These are phyloP conservation scores for Stictonetta naevosa DNA, from an alignment of 2,113 vertebrate genomes.

Conservation along the genomic window DNA sequence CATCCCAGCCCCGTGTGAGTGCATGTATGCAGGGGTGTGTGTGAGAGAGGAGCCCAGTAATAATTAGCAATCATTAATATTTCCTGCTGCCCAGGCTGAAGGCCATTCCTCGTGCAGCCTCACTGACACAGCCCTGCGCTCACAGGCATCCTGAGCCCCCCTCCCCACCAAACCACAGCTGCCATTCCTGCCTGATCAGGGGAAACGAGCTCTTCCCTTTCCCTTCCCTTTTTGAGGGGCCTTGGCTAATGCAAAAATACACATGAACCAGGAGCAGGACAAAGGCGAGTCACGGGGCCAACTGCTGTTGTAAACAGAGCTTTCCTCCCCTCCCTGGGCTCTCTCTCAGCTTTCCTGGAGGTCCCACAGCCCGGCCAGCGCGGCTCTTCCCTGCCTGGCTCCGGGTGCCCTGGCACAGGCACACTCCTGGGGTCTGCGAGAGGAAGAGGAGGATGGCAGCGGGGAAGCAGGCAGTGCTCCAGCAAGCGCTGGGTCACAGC, in stretches of 20 bases:
- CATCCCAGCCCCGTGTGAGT: rapidly evolving
- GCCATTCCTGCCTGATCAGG: not conserved
- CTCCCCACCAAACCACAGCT: slow-evolving; percentile 26
- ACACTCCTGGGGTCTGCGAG: not conserved
- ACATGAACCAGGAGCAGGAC: slow-evolving; percentile 32
- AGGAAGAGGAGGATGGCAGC: not conserved
- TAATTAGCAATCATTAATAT: slow-evolving; percentile 3
- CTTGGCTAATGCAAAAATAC: slow-evolving; percentile 62
- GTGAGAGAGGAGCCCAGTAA: not conserved
- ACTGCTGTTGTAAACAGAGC: slow-evolving; percentile 34
- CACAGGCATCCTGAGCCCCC: not conserved
- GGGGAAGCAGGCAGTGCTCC: not conserved
- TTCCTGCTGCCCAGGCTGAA: not conserved
- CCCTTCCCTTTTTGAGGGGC: slow-evolving; percentile 57
- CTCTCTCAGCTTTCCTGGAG: not conserved
- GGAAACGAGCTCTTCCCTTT: slow-evolving; percentile 51
- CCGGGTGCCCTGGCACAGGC: not conserved
- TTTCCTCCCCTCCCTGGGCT: slow-evolving; percentile 4
- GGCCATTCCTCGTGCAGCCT: not conserved
- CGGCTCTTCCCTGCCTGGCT: not conserved
- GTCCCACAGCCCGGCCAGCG: not conserved
- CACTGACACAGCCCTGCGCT: not conserved
- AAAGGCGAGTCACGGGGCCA: slow-evolving; percentile 35
- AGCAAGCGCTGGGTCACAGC: not conserved
- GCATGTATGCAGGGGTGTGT: not conserved